phyloP scores from a whole-genome alignment of 2,113 vertebrate species.

The Chionodraco myersi region DNA sequence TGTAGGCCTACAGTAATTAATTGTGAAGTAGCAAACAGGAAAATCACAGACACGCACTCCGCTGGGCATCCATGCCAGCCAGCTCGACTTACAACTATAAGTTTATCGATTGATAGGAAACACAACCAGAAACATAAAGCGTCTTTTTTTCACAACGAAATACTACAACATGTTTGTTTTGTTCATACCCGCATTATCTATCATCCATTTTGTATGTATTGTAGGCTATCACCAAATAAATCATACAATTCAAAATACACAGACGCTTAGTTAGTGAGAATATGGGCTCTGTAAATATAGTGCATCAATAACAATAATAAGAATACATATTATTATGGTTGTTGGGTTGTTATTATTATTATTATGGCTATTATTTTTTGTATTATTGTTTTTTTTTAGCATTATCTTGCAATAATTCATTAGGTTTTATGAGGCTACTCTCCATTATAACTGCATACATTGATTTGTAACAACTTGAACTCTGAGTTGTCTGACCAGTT shows the following conservation, averaged over 20 bases:
- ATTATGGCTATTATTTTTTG: too few species aligned
- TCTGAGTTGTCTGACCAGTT: background rate
- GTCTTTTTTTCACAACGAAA: background rate
- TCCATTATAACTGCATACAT: background rate
- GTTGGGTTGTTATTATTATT: too few species aligned
- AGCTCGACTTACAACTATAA: background rate
- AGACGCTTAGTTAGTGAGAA: background rate
- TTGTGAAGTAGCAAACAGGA: conserved; percentile 20
- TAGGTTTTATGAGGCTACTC: background rate
- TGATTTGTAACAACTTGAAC: background rate
- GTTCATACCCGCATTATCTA: background rate
- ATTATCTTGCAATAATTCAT: background rate
- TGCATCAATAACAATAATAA: too few species aligned
- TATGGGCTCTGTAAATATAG: background rate
- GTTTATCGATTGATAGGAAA: background rate
- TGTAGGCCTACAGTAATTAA: conserved; percentile 17
- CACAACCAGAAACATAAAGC: background rate
- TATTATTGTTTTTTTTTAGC: background rate
- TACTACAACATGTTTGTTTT: background rate
- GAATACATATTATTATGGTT: too few species aligned
- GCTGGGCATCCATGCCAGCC: background rate
- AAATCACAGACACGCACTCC: conserved; percentile 5
- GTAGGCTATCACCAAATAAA: background rate
- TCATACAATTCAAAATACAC: background rate
- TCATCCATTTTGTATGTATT: conserved; percentile 48